Conservation (phyloP, 35 echinoderm and acorn worm genomes). For the Ptychodera flava region DNA sequence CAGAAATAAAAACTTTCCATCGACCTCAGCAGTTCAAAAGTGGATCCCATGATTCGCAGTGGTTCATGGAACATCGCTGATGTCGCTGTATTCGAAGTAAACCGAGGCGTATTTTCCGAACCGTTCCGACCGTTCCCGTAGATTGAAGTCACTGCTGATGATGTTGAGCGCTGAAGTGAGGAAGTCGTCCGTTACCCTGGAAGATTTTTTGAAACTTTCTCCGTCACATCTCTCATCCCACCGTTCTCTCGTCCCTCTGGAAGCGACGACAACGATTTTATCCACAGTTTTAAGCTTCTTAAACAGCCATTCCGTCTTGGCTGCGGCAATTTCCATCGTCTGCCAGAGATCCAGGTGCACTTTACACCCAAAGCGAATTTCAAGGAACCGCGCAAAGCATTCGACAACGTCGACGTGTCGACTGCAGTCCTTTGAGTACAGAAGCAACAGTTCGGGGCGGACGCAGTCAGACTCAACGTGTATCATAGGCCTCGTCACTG, state of each 20-base stretch:
- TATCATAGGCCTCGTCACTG: too few relatives aligned
- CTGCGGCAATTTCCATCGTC: background rate
- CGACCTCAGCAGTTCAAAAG: background rate
- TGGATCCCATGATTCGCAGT: background rate
- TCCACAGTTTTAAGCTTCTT: background rate
- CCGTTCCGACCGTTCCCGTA: background rate
- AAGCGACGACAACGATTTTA: background rate
- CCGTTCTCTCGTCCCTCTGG: background rate
- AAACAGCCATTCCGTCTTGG: background rate
- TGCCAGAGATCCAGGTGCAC: background rate
- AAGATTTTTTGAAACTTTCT: background rate
- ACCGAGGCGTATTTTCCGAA: background rate
- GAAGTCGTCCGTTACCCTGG: background rate
- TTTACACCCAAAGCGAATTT: background rate
- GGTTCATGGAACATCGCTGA: background rate
- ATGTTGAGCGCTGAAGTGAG: background rate
- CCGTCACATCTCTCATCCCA: background rate
- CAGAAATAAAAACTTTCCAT: background rate
- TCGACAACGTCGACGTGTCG: background rate
- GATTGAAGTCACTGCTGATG: background rate
- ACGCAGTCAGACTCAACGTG: too few relatives aligned
- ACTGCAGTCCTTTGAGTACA: background rate
- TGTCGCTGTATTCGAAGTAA: background rate
- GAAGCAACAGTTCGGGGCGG: background rate
- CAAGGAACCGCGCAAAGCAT: background rate